Evolutionary conservation across 2,797 vertebrate species (phyloP), one percentile per base, ranked within the genome.

Genomic region (Enteromius afrohamiltoni): DNA sequence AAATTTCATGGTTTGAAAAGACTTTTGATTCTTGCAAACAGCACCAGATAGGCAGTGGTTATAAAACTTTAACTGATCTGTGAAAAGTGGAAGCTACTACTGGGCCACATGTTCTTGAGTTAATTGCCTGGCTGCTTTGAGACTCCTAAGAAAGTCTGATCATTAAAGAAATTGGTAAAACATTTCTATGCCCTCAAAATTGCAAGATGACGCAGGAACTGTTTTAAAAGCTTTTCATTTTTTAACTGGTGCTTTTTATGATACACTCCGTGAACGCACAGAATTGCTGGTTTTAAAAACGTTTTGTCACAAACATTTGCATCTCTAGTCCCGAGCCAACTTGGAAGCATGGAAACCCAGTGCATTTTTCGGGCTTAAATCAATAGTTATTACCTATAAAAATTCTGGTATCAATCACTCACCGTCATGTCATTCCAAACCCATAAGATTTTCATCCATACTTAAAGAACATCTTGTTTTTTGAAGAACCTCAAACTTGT

Each of bases 51-150:
- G 92, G 86, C 90, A 86, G 42, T 49, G 58, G 89, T 89, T 91
- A 89, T 94, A 94, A 94, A 94, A 93, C 89, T 94, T 93, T 93
- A 94, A 94, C 93, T 93, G 92, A 94, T 94, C 92, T 93, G 93
- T 93, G 92, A 93, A 93, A 91, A 91, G 90, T 93, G 90, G 91
- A 93, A 93, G 94, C 92, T 94, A 93, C 93, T 91, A 90, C 91
- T 91, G 87, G 90, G 86, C 90, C 88, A 91, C 91, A 91, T 92
- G 91, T 93, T 93, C 92, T 91, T 86, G 87, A 87, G 88, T 93
- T 93, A 94, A 94, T 92, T 93, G 93, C 85, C 76, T 51, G 93
- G 89, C 90, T 90, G 89, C 73, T 92, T 90, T 91, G 89, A 90
- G 90, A 69, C 88, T 88, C 83, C 86, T 88, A 88, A 91, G 88